Evolutionary conservation across 2,113 vertebrate genomes (phyloP).

Genomic region (Dasyurus viverrinus): DNA sequence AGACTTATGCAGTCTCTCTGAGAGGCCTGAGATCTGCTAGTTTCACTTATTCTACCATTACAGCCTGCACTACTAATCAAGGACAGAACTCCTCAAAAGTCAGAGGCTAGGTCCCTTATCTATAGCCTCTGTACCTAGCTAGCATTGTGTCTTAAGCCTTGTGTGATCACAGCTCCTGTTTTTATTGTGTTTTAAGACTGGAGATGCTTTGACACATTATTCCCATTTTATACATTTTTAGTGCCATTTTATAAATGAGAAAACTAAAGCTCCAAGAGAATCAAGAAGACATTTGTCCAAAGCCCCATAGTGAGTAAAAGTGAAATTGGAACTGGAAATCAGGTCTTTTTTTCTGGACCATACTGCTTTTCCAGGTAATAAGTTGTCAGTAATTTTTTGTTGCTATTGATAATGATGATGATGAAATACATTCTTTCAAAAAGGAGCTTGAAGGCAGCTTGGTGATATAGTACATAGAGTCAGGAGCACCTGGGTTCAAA

Average conservation of each 20-base stretch:
- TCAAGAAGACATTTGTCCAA: background rate
- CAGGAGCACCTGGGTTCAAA: background rate
- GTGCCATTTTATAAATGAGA: slow-evolving; percentile 56
- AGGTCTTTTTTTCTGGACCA: background rate
- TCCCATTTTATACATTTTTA: slow-evolving; percentile 48
- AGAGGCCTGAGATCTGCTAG: background rate
- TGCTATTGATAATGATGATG: background rate
- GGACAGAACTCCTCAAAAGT: background rate
- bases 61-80: background rate
- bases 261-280: background rate
- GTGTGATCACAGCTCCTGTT: background rate
- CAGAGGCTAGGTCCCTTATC: background rate
- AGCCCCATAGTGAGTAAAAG: background rate
- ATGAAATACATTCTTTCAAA: background rate
- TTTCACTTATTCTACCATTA: background rate
- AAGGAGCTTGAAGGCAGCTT: background rate
- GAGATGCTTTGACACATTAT: background rate
- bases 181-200: background rate
- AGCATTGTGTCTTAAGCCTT: background rate
- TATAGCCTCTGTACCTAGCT: background rate
- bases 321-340: background rate
- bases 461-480: background rate
- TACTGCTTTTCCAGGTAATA: background rate
- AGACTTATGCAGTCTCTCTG: no score
- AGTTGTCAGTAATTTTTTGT: background rate